phyloP scores from a whole-genome alignment of 1,140 invertebrate genomes.

The Formica selysi region DNA sequence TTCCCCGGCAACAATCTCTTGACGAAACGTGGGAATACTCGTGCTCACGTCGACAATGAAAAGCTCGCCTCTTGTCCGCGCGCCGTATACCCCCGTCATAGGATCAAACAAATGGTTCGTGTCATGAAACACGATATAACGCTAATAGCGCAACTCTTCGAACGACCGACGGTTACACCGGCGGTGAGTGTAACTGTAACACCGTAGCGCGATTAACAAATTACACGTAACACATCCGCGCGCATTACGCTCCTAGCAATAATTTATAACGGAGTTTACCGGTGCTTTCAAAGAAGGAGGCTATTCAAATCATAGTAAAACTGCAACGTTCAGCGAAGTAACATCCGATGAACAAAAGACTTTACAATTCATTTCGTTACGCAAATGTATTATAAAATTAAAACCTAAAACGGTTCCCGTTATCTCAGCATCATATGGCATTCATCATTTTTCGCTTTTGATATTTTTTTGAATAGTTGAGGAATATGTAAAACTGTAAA shows the following conservation, averaged over 20 bases:
- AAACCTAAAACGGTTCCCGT: background rate
- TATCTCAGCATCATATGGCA: background rate
- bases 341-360: background rate
- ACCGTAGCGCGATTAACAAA: slow-evolving; percentile 55
- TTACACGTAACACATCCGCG: slow-evolving; percentile 57
- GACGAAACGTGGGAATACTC: slow-evolving; percentile 83
- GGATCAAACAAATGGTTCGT: slow-evolving; percentile 80
- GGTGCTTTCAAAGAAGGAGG: slow-evolving; percentile 32
- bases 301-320: slow-evolving; percentile 44
- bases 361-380: slow-evolving; percentile 2
- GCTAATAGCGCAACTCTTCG: slow-evolving; percentile 77
- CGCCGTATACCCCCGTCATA: slow-evolving; percentile 76
- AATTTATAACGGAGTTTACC: slow-evolving; percentile 56
- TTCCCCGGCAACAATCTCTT: slow-evolving; percentile 71
- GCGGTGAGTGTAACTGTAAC: slow-evolving; percentile 62
- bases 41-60: slow-evolving; percentile 73
- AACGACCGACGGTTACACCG: slow-evolving; percentile 40
- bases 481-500: background rate
- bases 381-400: background rate
- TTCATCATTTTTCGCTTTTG: background rate
- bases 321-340: slow-evolving; percentile 1
- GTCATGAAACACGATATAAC: slow-evolving; percentile 78
- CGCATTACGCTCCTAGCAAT: slow-evolving; percentile 19
- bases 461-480: background rate
- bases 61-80: slow-evolving; percentile 69